A percentile compares a stretch with the other conserved stretches of the same genome.
phyloP scores from a whole-genome alignment of 2,888 invertebrate species.

The Drosophila eohydei region DNA sequence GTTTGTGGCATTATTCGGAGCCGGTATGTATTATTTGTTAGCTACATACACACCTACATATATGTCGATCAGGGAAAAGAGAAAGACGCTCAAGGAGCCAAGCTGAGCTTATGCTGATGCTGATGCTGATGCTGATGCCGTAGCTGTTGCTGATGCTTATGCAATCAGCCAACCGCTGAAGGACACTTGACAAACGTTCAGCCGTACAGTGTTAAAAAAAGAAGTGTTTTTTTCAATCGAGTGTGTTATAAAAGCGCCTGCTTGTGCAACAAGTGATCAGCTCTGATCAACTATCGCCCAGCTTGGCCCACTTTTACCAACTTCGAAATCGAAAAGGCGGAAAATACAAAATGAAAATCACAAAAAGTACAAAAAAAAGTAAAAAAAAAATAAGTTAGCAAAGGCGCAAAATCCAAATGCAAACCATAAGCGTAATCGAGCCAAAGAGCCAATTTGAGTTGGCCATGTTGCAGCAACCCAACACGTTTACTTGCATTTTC shows the following conservation, averaged over 20 bases:
- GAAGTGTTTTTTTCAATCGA: slow-evolving; percentile 54
- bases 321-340: slow-evolving; percentile 26
- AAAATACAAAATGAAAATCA: slow-evolving; percentile 24
- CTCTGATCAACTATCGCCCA: slow-evolving; percentile 70
- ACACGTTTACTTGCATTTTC: slow-evolving; percentile 70
- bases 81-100: slow-evolving; percentile 27
- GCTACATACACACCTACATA: slow-evolving; percentile 34
- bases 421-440: slow-evolving; percentile 62
- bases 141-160: slow-evolving; percentile 36
- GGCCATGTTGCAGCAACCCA: slow-evolving; percentile 56
- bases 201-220: slow-evolving; percentile 19
- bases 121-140: too few relatives aligned
- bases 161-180: slow-evolving; percentile 56
- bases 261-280: slow-evolving; percentile 72
- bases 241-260: slow-evolving; percentile 65
- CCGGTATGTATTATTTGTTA: slow-evolving; percentile 87
- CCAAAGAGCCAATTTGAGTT: slow-evolving; percentile 19
- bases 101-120: background rate
- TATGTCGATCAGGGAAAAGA: slow-evolving; percentile 28
- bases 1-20: slow-evolving; percentile 88
- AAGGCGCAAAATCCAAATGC: slow-evolving; percentile 53
- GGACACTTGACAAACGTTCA: slow-evolving; percentile 61
- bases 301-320: slow-evolving; percentile 71
- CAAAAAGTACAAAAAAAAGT: slow-evolving; percentile 9
- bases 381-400: slow-evolving; percentile 19